Evolutionary conservation across 2,113 vertebrate genomes (phyloP), one percentile per base, ranked within the genome.

Genomic region (Tachycineta bicolor): DNA sequence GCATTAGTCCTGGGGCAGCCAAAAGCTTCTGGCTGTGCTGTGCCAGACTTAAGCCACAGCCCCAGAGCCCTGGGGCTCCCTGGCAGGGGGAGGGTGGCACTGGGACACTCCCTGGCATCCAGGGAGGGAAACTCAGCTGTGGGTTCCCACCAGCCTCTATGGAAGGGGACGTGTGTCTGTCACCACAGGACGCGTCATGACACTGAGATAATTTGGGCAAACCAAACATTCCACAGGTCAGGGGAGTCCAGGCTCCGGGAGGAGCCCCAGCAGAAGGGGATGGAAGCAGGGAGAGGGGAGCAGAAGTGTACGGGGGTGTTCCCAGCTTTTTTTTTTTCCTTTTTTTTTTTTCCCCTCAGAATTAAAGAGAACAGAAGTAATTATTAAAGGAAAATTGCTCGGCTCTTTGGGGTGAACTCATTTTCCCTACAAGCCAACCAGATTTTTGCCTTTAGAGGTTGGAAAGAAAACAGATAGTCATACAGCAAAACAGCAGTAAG

Each of bases 61-160:
- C 43, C 41, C 47, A 33, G 28, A 60, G 21, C 33, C 63, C 49
- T 34, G 62, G 39, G 4, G 14, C 22, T 12, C 12, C 53, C 56
- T 13, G 22, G n/a, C 81, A 24, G 29, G 22, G 64, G 41, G 6
- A 4, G 2, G 10, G 15, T 59, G 43, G 17, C 59, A 39, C 10
- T 1, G 0, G 21, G 25, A 31, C 21, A 52, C 69, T 56, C 5
- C 1, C 6, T 29, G 22, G 12, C 6, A 39, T 23, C 58, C 26
- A 8, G 0, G 0, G n/a, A 52, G 53, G 14, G 16, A 49, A 33
- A 14, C 8, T 28, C 12, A 50, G 47, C 83, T 37, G 23, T 20
- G 1, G 4, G 24, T 6, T 71, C 89, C 73, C 65, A 13, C 6
- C 1, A 0, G 6, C 28, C 69, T 25, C 33, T 19, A 2, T 0